Evolutionary conservation across 2,888 invertebrate genomes (phyloP), one percentile per base, ranked within the genome.

Genomic region (Hylaea fasciaria): DNA sequence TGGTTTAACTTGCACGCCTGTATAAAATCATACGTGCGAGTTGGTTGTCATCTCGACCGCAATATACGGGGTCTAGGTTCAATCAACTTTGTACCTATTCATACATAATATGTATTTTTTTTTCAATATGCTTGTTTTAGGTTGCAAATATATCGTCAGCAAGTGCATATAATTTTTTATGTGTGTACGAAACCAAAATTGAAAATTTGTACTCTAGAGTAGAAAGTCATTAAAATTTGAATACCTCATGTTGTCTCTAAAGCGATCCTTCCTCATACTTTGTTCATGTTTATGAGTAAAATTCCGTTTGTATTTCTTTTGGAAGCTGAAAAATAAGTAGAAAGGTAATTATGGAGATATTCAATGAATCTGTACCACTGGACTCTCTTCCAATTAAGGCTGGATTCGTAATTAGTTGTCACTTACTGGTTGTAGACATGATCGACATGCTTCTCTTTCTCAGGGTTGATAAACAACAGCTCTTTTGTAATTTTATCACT

Each of bases 381-480:
- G n/a, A 1, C 37, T 10, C 11, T 12, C 37, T 37, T 8, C 7
- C 12, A 12, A 12, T 5, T 37, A n/a, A 3, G 2, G 2, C 37
- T 37, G 22, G 22, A 2, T 22, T 22, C 3, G 5, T n/a, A 37
- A 37, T 37, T 2, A 1, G 37, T 35, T 11, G 10, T 9, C 39
- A 40, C 47, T 52, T 35, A 87, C 88, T 69, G 69, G 3, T 76
- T 66, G 57, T 88, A 88, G 2, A 78, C 73, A 48, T 77, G 70
- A 14, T 85, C 72, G 0, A 87, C 74, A 32, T 86, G 82, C 4
- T 78, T 50, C 0, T 82, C 64, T 0, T 83, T 80, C 13, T 84
- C 78, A n/a, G 79, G 66, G 52, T 83, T 66, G 13, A 81, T 64
- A 43, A 75, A 76, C 44, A 70, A 41, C n/a, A 78, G 64, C n/a